Evolutionary conservation across 2,797 vertebrate genomes (phyloP).

Genomic region (Cuculus canorus): DNA sequence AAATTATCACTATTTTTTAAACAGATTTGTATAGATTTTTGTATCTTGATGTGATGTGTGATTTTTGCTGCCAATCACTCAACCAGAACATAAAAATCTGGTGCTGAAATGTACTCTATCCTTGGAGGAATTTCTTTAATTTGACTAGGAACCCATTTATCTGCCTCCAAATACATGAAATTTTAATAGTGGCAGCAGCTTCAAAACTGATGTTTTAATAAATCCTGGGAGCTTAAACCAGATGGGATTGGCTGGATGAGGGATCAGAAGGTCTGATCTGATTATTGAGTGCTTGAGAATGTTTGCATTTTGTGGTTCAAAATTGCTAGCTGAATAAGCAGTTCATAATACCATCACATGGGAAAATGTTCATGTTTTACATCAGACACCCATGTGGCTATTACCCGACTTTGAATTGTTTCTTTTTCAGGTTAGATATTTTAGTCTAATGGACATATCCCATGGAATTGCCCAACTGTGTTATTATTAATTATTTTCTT

Average conservation of each 20-base stretch:
- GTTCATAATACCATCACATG: not conserved
- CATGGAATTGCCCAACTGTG: not conserved
- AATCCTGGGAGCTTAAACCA: not conserved
- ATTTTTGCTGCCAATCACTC: not conserved
- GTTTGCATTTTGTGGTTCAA: not conserved
- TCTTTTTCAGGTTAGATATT: not conserved
- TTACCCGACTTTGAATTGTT: not conserved
- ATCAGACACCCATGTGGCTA: accelerated
- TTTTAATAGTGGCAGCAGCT: not conserved
- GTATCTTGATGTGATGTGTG: not conserved
- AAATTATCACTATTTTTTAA: not conserved
- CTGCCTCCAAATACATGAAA: not conserved
- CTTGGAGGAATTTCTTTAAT: not conserved
- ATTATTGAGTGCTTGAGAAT: not conserved
- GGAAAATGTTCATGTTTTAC: not conserved
- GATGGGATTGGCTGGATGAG: not conserved
- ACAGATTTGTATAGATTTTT: not conserved
- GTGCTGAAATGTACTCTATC: not conserved
- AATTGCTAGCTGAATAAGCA: not conserved
- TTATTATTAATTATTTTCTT: not conserved
- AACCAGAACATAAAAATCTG: not conserved
- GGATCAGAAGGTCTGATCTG: not conserved
- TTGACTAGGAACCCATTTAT: not conserved
- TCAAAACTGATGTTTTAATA: not conserved
- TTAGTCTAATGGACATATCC: not conserved